Evolutionary conservation across 2,797 vertebrate genomes (phyloP).

Genomic region (Nothura maculosa): DNA sequence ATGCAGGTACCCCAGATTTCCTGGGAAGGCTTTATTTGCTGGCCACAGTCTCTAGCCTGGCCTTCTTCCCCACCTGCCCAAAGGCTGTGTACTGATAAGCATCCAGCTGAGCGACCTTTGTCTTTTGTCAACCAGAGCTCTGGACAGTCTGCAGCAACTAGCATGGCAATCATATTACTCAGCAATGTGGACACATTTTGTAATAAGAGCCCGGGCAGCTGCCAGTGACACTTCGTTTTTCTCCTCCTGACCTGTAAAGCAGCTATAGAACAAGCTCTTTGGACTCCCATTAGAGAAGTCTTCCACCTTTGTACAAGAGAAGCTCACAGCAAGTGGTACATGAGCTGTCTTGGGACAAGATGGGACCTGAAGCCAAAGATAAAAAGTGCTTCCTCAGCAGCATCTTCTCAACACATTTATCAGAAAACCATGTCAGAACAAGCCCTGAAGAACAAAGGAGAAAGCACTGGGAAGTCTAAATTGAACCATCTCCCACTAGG

Average conservation of each 20-base stretch:
- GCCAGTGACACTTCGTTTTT: slow-evolving; percentile 38
- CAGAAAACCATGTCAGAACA: neutral
- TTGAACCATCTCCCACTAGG: neutral
- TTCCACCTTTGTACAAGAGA: neutral
- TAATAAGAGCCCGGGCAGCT: slow-evolving; percentile 16
- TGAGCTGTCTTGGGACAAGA: neutral
- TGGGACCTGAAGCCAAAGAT: neutral
- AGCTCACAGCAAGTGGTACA: neutral
- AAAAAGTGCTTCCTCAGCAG: neutral
- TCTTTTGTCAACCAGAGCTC: neutral
- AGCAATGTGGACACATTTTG: neutral
- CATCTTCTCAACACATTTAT: neutral
- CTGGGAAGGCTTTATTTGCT: slow-evolving; percentile 33
- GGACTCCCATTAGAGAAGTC: neutral
- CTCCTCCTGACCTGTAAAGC: slow-evolving; percentile 11
- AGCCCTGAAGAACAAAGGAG: neutral
- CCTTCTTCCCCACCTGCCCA: neutral
- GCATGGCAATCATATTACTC: neutral
- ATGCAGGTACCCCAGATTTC: neutral
- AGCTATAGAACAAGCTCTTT: neutral
- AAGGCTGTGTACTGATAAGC: neutral
- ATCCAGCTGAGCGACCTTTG: neutral
- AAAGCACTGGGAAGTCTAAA: slow-evolving; percentile 12
- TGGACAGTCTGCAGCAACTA: slow-evolving; percentile 11
- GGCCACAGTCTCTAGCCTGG: slow-evolving; percentile 2